phyloP scores from a whole-genome alignment of 2,113 vertebrate species.

The Nycticebus coucang region DNA sequence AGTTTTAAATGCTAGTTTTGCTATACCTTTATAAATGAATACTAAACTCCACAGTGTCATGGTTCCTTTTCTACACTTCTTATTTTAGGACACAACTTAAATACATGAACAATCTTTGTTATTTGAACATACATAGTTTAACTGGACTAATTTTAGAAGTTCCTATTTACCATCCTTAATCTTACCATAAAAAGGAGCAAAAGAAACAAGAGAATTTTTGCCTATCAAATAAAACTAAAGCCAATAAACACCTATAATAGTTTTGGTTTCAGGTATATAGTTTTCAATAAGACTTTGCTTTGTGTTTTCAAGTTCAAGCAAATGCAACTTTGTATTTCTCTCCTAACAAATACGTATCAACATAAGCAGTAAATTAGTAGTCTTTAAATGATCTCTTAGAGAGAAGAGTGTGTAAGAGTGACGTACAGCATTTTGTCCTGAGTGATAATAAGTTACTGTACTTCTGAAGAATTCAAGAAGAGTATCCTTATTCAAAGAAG shows the following conservation, averaged over 20 bases:
- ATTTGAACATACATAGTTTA: constrained; percentile 59
- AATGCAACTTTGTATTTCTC: not conserved
- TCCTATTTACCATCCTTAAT: constrained; percentile 51
- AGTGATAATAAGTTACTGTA: constrained; percentile 3
- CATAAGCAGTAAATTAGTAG: not conserved
- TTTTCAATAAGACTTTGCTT: constrained; percentile 11
- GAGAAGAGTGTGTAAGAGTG: not conserved
- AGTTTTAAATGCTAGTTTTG: constrained; percentile 66
- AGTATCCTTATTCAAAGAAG: not conserved
- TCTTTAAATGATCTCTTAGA: constrained; percentile 10
- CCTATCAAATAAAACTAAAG: constrained; percentile 5
- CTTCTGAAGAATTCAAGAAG: constrained; percentile 35
- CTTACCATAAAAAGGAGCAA: constrained; percentile 26
- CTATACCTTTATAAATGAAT: constrained; percentile 74
- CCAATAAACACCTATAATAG: not conserved
- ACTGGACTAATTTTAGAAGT: constrained; percentile 68
- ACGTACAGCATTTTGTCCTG: constrained; percentile 11
- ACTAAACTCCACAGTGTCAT: not conserved
- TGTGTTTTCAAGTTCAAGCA: constrained; percentile 8
- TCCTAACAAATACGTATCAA: not conserved
- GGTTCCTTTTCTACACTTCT: constrained; percentile 74
- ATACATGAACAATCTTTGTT: constrained; percentile 77
- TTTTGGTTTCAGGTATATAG: not conserved
- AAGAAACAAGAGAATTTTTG: not conserved
- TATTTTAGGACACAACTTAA: constrained; percentile 79